Evolutionary conservation across 2,797 vertebrate species (phyloP), one percentile per base, ranked within the genome.

Genomic region (Sebastes itinus): DNA sequence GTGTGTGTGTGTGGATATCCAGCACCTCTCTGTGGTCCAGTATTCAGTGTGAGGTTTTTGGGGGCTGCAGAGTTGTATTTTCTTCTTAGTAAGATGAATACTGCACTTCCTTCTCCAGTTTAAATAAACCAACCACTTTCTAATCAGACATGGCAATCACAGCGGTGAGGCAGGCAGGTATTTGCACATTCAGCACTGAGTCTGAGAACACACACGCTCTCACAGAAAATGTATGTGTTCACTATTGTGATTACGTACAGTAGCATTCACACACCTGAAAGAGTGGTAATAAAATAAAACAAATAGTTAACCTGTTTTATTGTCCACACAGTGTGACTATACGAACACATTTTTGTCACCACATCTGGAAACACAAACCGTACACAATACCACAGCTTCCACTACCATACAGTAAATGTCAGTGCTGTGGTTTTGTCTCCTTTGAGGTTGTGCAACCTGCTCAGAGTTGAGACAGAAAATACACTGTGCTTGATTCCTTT

Each of bases 111-210:
- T 83, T 42, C 49, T 75, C 22, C 46, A 66, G 82, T 68, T 85
- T 84, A 89, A 90, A 90, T 83, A 89, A 88, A 87, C 75, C 35
- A 5, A 22, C 32, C 72, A 23, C 16, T 7, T 66, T 84, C 59
- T 76, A 89, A 92, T 90, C 89, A 64, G 63, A 72, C 30, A 16
- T 46, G 56, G 28, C 33, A 54, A 89, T 91, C 90, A n/a, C 55
- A 68, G 69, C 1, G 1, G 4, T 16, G 72, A 64, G 72, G 66
- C 63, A 33, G 28, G 65, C 46, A 71, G 80, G 65, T 73, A 92
- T 88, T 72, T 79, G 87, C 83, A 68, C 58, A 58, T 5, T 87
- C 76, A 88, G 84, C 91, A 66, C 23, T 2, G 14, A 58, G 18
- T 23, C 69, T 56, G 28, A 75, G 42, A 59, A 64, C 60, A 63